Percentiles rank a stretch among this genome's conserved stretches.
These are phyloP conservation scores for Acanthosepion lycidas DNA, from an alignment of 2,888 invertebrate species.

Conservation along the genomic window DNA sequence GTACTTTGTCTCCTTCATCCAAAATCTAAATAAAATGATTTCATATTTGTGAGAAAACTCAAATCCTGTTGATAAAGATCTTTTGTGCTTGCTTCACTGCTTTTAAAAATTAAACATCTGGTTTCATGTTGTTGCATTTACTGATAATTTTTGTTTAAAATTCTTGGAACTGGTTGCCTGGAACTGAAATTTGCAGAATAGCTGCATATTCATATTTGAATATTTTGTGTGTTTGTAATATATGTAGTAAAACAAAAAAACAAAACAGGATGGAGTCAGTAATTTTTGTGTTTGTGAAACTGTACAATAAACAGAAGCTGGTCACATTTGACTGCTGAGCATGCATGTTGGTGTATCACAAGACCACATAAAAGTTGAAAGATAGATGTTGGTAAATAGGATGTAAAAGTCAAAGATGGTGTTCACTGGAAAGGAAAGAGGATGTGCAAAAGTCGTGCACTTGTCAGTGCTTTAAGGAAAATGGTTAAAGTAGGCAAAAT, in stretches of 20 bases:
- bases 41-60: neutral
- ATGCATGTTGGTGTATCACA: constrained; percentile 16
- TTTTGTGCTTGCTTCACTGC: too few relatives aligned
- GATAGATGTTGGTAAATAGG: neutral
- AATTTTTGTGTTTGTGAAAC: neutral
- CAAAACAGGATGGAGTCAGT: neutral
- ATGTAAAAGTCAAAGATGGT: neutral
- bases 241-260: neutral
- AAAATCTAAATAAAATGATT: neutral
- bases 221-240: neutral
- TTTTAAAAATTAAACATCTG: too few relatives aligned
- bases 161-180: neutral
- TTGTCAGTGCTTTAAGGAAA: neutral
- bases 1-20: neutral
- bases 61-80: neutral
- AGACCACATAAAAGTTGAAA: neutral
- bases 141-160: neutral
- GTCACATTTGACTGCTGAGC: neutral
- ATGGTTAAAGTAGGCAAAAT: neutral
- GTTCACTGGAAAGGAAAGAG: neutral
- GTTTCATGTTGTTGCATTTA: too few relatives aligned
- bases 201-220: neutral
- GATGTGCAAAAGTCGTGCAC: neutral
- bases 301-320: neutral
- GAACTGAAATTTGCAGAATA: neutral